phyloP scores from a whole-genome alignment of 1,140 invertebrate species.

The Pentalonia nigronervosa region DNA sequence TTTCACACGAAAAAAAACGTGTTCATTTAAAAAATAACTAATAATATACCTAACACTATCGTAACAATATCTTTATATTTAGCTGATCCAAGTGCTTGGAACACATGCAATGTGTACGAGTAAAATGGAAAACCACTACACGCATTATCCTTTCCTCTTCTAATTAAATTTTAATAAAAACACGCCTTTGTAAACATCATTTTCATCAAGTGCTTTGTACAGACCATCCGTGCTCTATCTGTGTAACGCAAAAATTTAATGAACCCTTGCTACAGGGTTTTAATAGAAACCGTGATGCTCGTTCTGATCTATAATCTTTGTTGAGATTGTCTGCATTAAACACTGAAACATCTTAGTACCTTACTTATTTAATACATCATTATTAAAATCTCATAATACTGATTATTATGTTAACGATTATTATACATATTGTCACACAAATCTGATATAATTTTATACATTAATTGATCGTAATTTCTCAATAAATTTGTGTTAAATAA shows the following conservation, averaged over 20 bases:
- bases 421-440: neutral
- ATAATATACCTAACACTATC: neutral
- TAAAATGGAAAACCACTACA: slow-evolving; percentile 20
- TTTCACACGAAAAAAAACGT: neutral
- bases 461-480: neutral
- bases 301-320: slow-evolving; percentile 50
- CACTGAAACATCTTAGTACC: neutral
- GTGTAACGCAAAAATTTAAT: slow-evolving; percentile 29
- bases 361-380: slow-evolving; percentile 7
- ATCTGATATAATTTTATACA: neutral
- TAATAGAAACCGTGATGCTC: slow-evolving; percentile 45
- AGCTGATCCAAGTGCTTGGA: slow-evolving; percentile 21
- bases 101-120: slow-evolving; percentile 6
- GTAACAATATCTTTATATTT: slow-evolving; percentile 5
- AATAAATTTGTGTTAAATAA: neutral
- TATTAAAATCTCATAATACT: neutral
- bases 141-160: slow-evolving; percentile 3
- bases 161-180: slow-evolving; percentile 41
- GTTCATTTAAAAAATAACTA: slow-evolving; percentile 16
- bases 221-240: slow-evolving; percentile 47
- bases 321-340: neutral
- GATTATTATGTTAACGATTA: neutral
- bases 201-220: slow-evolving; percentile 33
- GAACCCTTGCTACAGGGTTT: neutral
- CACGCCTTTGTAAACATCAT: slow-evolving; percentile 42